Evolutionary conservation across 1,140 invertebrate species (phyloP).

Genomic region (Galendromus occidentalis): DNA sequence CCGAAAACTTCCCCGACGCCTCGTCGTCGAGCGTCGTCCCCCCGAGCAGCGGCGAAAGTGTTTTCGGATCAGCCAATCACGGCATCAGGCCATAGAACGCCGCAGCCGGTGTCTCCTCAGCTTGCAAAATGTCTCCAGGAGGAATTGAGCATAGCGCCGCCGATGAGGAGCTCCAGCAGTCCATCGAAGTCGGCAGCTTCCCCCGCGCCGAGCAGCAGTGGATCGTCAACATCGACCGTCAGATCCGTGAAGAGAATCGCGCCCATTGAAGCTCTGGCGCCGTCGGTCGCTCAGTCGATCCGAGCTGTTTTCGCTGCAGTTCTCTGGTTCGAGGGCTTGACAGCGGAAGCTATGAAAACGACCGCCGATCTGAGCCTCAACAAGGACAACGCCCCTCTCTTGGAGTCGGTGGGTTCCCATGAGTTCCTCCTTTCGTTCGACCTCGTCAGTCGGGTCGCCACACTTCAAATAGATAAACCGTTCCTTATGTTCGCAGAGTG

Average conservation of each 20-base stretch:
- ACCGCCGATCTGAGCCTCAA: slow-evolving; percentile 90
- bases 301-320: slow-evolving; percentile 84
- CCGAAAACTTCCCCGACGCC: slow-evolving; percentile 16
- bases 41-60: slow-evolving; percentile 6
- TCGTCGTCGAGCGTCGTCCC: slow-evolving; percentile 28
- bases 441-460: too few species aligned
- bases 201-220: slow-evolving; percentile 15
- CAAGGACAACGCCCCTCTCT: slow-evolving; percentile 24
- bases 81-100: not conserved
- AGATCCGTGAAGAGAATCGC: slow-evolving; percentile 24
- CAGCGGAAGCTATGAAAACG: slow-evolving; percentile 91
- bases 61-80: not conserved
- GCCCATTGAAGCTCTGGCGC: slow-evolving; percentile 64
- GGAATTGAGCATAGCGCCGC: slow-evolving; percentile 15
- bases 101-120: not conserved
- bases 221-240: slow-evolving; percentile 11
- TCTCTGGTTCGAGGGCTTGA: slow-evolving; percentile 89
- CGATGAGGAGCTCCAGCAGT: slow-evolving; percentile 13
- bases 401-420: too few species aligned
- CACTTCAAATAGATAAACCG: too few species aligned
- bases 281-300: slow-evolving; percentile 74
- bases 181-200: slow-evolving; percentile 21
- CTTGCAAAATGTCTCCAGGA: slow-evolving; percentile 4
- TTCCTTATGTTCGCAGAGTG: too few species aligned
- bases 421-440: too few species aligned